These are phyloP conservation scores for Pachymerium ferrugineum DNA, from an alignment of 2,888 invertebrate genomes.

Conservation along the genomic window DNA sequence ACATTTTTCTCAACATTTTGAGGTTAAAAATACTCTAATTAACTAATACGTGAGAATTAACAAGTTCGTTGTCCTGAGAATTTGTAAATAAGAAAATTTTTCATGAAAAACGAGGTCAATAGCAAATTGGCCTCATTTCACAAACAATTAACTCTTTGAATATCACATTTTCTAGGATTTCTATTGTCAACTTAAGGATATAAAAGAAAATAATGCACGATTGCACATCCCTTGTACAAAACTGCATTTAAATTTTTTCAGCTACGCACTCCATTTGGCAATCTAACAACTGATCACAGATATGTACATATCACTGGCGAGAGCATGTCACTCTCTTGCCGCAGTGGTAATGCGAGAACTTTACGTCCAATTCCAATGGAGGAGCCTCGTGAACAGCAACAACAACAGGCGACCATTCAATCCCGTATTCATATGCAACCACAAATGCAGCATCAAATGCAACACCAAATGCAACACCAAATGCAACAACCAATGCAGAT, in stretches of 20 bases:
- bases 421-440: constrained; percentile 19
- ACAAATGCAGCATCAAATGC: constrained; percentile 22
- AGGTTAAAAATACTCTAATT: no score
- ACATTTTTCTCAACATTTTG: background rate
- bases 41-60: background rate
- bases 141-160: constrained; percentile 17
- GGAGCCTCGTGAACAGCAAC: background rate
- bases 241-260: constrained; percentile 17
- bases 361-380: constrained; percentile 27
- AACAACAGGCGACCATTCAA: constrained; percentile 18
- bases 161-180: no score
- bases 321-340: constrained; percentile 80
- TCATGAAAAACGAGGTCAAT: background rate
- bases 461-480: constrained; percentile 19
- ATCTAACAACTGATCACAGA: constrained; percentile 65
- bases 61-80: no score
- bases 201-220: no score
- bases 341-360: constrained; percentile 63
- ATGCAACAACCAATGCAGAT: constrained; percentile 21
- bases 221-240: no score
- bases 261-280: constrained; percentile 61
- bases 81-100: background rate
- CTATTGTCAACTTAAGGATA: no score
- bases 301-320: constrained; percentile 72
- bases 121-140: background rate